phyloP scores from a whole-genome alignment of 2,888 invertebrate genomes.

The Meloe dianella region DNA sequence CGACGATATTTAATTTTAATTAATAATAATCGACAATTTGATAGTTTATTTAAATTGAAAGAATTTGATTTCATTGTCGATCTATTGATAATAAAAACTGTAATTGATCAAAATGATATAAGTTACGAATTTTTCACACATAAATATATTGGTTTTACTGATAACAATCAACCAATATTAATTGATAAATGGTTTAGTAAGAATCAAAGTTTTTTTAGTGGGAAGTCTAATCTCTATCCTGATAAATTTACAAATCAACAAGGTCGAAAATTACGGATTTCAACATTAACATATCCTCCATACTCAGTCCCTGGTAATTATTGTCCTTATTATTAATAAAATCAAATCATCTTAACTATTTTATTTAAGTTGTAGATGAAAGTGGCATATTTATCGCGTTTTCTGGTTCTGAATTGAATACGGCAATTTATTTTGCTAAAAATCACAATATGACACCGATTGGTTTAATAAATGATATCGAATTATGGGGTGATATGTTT shows the following conservation, averaged over 20 bases:
- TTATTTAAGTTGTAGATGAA: conserved; percentile 12
- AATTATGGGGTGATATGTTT: conserved; percentile 70
- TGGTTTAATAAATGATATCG: conserved; percentile 60
- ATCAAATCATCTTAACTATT: too few species aligned
- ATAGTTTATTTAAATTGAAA: conserved; percentile 21
- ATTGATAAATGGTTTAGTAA: conserved; percentile 22
- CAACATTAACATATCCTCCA: conserved; percentile 66
- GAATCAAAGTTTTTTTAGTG: conserved; percentile 30
- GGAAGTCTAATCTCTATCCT: conserved; percentile 40
- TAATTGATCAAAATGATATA: conserved; percentile 2
- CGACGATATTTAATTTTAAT: conserved; percentile 22
- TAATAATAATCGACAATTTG: conserved; percentile 4
- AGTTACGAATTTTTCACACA: conserved; percentile 23
- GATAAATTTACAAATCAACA: conserved; percentile 44
- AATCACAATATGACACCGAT: conserved; percentile 58
- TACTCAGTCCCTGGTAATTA: conserved; percentile 58
- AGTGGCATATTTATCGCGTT: background rate
- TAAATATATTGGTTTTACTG: conserved; percentile 17
- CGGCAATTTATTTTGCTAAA: conserved; percentile 61
- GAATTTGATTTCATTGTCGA: conserved; percentile 24
- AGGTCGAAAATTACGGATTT: conserved; percentile 58
- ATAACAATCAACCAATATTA: conserved; percentile 16
- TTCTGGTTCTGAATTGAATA: conserved; percentile 64
- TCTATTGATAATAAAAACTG: background rate
- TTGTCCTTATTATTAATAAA: background rate